Evolutionary conservation across 2,888 invertebrate genomes (phyloP), one percentile per base, ranked within the genome.

Genomic region (Crematogaster levior): DNA sequence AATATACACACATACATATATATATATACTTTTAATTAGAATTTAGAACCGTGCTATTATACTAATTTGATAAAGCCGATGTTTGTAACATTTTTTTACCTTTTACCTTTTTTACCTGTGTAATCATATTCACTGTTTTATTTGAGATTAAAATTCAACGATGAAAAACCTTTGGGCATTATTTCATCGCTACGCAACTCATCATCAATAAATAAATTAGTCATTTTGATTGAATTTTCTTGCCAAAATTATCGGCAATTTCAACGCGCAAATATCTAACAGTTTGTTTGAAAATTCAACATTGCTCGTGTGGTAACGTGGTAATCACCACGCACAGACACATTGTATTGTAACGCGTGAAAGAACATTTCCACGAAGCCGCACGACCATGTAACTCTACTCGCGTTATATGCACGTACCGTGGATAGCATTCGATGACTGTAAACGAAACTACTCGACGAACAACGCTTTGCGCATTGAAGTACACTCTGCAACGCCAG

Each of bases 351-450:
- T 84, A 89, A 87, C 73, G 68, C 56, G 70, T 10, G 53, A 43
- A 81, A 81, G 74, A 74, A 82, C 83, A 83, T 83, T 83, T 73
- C 53, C 81, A 60, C 88, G 86, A 89, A 86, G 84, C 81, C 83
- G 81, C 80, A 81, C 68, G 65, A 61, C 82, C 88, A 82, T 87
- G 88, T 86, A 86, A 89, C 86, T 89, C 86, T 84, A 89, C 82
- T 80, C 86, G 82, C 84, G 86, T 88, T 89, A 88, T 89, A 82
- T 73, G 63, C 79, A 82, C 80, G 77, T 81, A 84, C 72, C 56
- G 81, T 37, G 43, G 70, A 7, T 51, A 53, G 24, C 66, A 81
- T 84, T 89, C 85, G 77, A 82, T 85, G 83, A 84, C 80, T 77
- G 74, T 87, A 84, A 88, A 88, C 84, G 89, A 87, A 88, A 86